Conservation (phyloP, 2,113 vertebrate species). For the Pseudorasbora parva region DNA sequence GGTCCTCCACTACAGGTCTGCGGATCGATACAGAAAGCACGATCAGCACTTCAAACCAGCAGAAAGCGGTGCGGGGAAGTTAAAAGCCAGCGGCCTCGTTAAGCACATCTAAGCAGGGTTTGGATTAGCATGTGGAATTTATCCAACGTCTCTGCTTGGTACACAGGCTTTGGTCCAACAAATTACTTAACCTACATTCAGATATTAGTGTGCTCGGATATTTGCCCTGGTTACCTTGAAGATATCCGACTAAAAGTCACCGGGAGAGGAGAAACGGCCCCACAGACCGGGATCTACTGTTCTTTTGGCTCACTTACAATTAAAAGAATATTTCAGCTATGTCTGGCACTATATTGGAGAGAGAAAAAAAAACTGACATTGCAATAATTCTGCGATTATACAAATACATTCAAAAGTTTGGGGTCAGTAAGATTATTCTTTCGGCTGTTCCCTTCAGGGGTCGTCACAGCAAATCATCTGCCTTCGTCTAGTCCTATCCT, state of each 20-base stretch:
- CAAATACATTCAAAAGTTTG: no score
- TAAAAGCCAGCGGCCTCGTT: constrained; percentile 31
- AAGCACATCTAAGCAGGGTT: constrained; percentile 48
- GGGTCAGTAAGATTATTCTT: no score
- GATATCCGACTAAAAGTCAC: constrained; percentile 1
- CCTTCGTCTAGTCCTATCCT: no score
- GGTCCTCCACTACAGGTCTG: neutral
- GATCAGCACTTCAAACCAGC: constrained; percentile 19
- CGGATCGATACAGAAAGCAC: constrained; percentile 14
- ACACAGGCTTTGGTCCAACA: constrained; percentile 51
- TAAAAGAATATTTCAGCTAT: neutral
- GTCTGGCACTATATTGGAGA: neutral
- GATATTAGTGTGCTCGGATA: constrained; percentile 42
- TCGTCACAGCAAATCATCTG: no score
- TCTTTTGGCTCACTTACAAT: neutral
- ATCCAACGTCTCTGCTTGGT: constrained; percentile 32
- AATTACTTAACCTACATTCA: constrained; percentile 58
- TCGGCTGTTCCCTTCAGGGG: no score
- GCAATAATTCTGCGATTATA: neutral
- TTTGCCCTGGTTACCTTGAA: constrained; percentile 41
- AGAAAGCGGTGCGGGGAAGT: neutral
- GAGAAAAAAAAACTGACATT: neutral
- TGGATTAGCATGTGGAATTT: constrained; percentile 49
- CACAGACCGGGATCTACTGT: constrained; percentile 13
- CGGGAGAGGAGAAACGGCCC: neutral